Evolutionary conservation across 2,113 vertebrate species (phyloP).

Genomic region (Platanista minor): DNA sequence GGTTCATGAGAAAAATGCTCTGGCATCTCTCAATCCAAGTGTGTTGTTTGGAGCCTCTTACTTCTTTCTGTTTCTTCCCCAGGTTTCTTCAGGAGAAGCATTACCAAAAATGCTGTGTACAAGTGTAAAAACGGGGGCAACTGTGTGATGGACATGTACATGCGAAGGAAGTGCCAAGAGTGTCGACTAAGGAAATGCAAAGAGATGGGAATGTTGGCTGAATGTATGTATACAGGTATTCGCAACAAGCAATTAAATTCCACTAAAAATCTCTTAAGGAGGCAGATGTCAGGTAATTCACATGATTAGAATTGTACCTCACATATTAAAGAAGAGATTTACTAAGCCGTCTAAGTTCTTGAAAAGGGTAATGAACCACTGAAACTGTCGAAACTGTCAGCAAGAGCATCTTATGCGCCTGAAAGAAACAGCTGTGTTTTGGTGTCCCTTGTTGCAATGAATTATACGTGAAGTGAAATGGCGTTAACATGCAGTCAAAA

Average conservation of each 20-base stretch:
- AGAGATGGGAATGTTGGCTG: conserved; percentile 98
- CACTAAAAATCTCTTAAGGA: conserved; percentile 28
- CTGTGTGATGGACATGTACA: conserved; percentile 99
- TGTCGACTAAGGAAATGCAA: conserved; percentile 97
- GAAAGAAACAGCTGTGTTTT: neutral
- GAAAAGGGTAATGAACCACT: neutral
- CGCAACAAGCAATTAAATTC: conserved; percentile 51
- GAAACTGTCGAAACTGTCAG: neutral
- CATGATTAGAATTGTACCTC: neutral
- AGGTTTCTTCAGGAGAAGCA: conserved; percentile 99
- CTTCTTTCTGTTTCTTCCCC: conserved; percentile 29
- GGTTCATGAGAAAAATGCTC: neutral
- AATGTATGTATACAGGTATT: conserved; percentile 93
- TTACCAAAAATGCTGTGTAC: conserved; percentile 98
- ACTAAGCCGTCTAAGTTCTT: neutral
- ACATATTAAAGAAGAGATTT: neutral
- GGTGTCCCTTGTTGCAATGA: neutral
- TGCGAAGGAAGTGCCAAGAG: conserved; percentile 98
- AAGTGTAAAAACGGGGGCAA: conserved; percentile 97
- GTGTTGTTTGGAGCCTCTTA: neutral
- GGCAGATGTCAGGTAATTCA: conserved; percentile 53
- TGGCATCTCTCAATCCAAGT: neutral
- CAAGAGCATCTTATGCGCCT: neutral
- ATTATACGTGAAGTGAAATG: neutral
- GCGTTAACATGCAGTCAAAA: neutral